Percentiles rank a stretch among this genome's conserved stretches.
Evolutionary conservation across 2,113 vertebrate species (phyloP).

Genomic region (Stigmatopora nigra): DNA sequence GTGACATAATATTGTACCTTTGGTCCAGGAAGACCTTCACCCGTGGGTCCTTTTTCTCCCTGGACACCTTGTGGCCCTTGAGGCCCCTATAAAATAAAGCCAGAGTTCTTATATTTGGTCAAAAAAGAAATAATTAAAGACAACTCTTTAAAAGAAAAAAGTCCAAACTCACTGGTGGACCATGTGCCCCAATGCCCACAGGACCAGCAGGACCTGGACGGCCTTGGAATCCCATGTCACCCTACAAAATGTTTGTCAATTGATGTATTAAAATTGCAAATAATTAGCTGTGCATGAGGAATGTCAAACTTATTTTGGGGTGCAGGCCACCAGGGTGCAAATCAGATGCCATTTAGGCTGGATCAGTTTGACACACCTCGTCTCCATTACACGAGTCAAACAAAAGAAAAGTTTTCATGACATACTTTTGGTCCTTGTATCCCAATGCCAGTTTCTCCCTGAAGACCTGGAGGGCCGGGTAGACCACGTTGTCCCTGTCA

Average conservation of each 20-base stretch:
- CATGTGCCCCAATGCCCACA: slow-evolving; percentile 78
- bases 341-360: too few species aligned
- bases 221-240: slow-evolving; percentile 78
- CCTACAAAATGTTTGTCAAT: slow-evolving; percentile 63
- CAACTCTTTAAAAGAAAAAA: not conserved
- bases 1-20: slow-evolving; percentile 69
- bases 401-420: not conserved
- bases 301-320: too few species aligned
- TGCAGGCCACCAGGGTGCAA: too few species aligned
- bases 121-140: not conserved
- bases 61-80: slow-evolving; percentile 82
- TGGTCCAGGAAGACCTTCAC: slow-evolving; percentile 81
- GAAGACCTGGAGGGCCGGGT: slow-evolving; percentile 74
- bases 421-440: slow-evolving; percentile 80
- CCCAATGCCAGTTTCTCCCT: slow-evolving; percentile 82
- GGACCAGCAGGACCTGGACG: slow-evolving; percentile 77
- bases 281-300: too few species aligned
- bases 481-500: slow-evolving; percentile 80
- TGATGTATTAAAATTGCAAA: not conserved
- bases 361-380: too few species aligned
- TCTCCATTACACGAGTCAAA: not conserved
- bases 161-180: slow-evolving; percentile 71
- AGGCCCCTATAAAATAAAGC: slow-evolving; percentile 71
- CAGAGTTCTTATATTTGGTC: not conserved
- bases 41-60: slow-evolving; percentile 78